Evolutionary conservation across 2,888 invertebrate genomes (phyloP), one percentile per base, ranked within the genome.

Genomic region (Orgyia antiqua): DNA sequence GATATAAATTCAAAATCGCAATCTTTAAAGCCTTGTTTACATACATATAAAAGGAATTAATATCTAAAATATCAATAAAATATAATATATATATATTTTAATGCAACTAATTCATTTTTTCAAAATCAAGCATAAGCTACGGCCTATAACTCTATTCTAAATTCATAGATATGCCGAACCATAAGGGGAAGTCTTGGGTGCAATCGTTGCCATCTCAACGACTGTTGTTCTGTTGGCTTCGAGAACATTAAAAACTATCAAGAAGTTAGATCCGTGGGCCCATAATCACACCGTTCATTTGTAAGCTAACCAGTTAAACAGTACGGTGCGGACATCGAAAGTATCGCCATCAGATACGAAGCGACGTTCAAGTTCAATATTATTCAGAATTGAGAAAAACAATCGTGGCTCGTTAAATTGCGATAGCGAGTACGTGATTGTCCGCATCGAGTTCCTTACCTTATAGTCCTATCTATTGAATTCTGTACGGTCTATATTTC

Each of bases 331-430:
- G 56, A 60, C 51, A 65, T 69, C 67, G 77, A 82, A 82, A 80
- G 73, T 79, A 80, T 83, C 83, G 58, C 74, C 70, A 83, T 84
- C 83, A 72, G 83, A 84, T 84, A 78, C 58, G 50, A 43, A 58
- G 58, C 65, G 66, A 73, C 68, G 66, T 68, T 75, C 74, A 72
- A 65, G 74, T 73, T 78, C 80, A 79, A 84, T 84, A 86, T 83
- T 84, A 82, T 84, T 82, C 80, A 80, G 75, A 83, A 80, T 76
- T 79, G 68, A 74, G 80, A 83, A 83, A 83, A 84, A 84, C 82
- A 83, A 83, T 82, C 79, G 82, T 82, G 80, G 58, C 77, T 84
- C 79, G 80, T 84, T 84, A 83, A 82, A 75, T 67, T 75, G 71
- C 66, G 82, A 80, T 82, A 78, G 72, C 68, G 59, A 64, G 61